These are phyloP conservation scores for Liopterus haemorrhoidalis DNA, from an alignment of 2,888 invertebrate species.

Conservation along the genomic window DNA sequence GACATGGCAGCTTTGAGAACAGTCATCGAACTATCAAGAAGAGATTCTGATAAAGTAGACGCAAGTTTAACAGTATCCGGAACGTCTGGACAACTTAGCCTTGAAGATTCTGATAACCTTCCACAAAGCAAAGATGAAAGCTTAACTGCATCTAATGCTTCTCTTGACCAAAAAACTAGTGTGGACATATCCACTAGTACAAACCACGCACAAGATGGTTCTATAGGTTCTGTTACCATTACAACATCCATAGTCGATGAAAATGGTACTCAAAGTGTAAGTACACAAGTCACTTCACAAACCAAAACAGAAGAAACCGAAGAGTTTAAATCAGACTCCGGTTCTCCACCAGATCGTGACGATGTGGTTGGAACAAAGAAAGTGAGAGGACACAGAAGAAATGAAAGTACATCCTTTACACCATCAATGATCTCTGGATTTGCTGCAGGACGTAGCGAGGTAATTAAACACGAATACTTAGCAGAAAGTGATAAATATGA, in stretches of 20 bases:
- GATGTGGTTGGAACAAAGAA: constrained; percentile 41
- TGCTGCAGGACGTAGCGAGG: constrained; percentile 30
- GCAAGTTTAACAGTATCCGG: constrained; percentile 45
- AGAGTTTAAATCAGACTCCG: too few species aligned
- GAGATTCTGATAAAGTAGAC: constrained; percentile 46
- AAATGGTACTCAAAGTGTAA: constrained; percentile 48
- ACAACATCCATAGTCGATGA: constrained; percentile 48
- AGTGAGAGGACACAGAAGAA: constrained; percentile 50
- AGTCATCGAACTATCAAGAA: constrained; percentile 45
- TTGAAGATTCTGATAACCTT: constrained; percentile 41
- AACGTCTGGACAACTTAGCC: constrained; percentile 46
- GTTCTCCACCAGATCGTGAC: constrained; percentile 44
- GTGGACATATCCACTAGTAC: constrained; percentile 41
- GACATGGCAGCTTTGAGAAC: constrained; percentile 45
- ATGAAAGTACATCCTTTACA: constrained; percentile 49
- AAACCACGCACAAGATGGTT: constrained; percentile 36
- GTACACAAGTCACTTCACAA: constrained; percentile 53
- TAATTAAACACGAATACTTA: constrained; percentile 37
- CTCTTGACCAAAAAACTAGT: constrained; percentile 27
- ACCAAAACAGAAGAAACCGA: constrained; percentile 35
- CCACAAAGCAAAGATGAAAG: constrained; percentile 39
- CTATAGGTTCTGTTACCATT: constrained; percentile 49
- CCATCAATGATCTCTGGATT: constrained; percentile 34
- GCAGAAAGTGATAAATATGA: constrained; percentile 40
- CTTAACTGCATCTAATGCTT: constrained; percentile 29